These are phyloP conservation scores for Pecten maximus DNA, from an alignment of 2,888 invertebrate species.

Conservation along the genomic window DNA sequence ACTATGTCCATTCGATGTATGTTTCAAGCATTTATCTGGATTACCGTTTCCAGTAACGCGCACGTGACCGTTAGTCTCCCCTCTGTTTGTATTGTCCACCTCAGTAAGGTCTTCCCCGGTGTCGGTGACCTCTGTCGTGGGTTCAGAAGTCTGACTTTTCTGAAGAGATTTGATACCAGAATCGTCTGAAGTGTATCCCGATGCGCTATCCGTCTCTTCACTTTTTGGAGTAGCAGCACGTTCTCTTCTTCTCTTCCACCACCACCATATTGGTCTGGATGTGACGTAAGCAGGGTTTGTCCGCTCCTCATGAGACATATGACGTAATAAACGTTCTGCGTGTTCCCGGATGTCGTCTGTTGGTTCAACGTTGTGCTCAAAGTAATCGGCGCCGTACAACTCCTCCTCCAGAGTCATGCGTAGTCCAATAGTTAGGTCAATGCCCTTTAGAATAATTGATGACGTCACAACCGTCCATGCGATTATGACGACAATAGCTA, in stretches of 20 bases:
- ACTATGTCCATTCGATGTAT: not conserved
- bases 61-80: not conserved
- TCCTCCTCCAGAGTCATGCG: slow-evolving; percentile 91
- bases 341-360: slow-evolving; percentile 30
- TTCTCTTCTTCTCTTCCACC: not conserved
- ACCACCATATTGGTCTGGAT: not conserved
- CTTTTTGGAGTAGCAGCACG: not conserved
- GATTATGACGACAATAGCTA: slow-evolving; percentile 88
- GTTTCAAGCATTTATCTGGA: not conserved
- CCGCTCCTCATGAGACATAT: not conserved
- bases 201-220: not conserved
- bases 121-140: not conserved
- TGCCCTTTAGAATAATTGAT: slow-evolving; percentile 84
- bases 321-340: not conserved
- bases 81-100: not conserved
- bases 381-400: slow-evolving; percentile 92
- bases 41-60: not conserved
- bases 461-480: slow-evolving; percentile 90
- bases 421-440: slow-evolving; percentile 82
- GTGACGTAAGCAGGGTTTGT: not conserved
- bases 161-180: not conserved
- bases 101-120: not conserved
- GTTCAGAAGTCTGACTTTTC: not conserved
- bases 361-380: slow-evolving; percentile 86
- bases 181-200: not conserved